Base-by-base conservation (phyloP, 1,140 invertebrate species). In the Chironomus striatipennis region DNA sequence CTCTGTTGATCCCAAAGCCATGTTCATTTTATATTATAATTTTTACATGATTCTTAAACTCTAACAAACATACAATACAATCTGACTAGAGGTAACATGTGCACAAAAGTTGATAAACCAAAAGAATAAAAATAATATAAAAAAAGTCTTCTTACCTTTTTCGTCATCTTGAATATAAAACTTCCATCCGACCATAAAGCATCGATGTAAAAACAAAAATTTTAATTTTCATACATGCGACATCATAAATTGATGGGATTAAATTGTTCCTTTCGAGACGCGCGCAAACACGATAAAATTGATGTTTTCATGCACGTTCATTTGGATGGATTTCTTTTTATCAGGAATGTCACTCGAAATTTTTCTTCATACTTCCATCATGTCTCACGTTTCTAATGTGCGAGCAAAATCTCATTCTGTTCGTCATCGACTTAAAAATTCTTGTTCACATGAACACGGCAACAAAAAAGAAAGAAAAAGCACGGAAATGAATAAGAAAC, bases 261-360 rank as follows among this genome's bases (percentile, higher is more conserved):
- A n/a, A 57, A 57, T 57, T n/a, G 47, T n/a, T 57, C 47, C n/a
- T 15, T 57, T 57, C 24, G 24, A 57, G 47, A 57, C 47, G 47
- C 47, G 24, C n/a, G 47, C 47, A 57, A 57, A 57, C 47, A 57
- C n/a, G 47, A 57, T n/a, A 57, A 57, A 57, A 57, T 57, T 57
- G 47, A 57, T 57, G 47, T 57, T 57, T 57, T 57, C 47, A 57
- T 57, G 47, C 47, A 57, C 47, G 47, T 57, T 57, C n/a, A 12
- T 12, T n/a, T 57, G 47, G 24, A 57, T 57, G 47, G 47, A 57
- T n/a, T 57, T 57, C n/a, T 5, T 57, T 15, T 15, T n/a, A 57
- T 57, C 24, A 57, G n/a, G 15, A n/a, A 57, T 57, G 47, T 57
- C 47, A 57, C 24, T n/a, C 47, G 47, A 57, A 57, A 57, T 57